phyloP scores from a whole-genome alignment of 2,888 invertebrate genomes.

The Metellina segmentata region DNA sequence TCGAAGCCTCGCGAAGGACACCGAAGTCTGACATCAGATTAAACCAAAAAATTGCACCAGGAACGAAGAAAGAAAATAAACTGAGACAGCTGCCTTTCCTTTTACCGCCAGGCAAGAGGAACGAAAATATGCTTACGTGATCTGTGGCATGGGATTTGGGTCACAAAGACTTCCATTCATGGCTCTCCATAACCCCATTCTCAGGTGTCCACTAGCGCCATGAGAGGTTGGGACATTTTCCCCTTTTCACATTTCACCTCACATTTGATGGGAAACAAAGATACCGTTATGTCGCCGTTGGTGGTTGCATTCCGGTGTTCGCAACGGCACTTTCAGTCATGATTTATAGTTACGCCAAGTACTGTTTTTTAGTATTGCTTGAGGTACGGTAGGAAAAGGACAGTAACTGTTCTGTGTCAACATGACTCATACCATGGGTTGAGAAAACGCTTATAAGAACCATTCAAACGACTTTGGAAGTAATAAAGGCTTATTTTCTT shows the following conservation, averaged over 20 bases:
- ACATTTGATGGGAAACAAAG: slow-evolving; percentile 42
- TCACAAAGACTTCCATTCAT: slow-evolving; percentile 56
- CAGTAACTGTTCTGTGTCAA: neutral
- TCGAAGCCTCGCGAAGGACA: slow-evolving; percentile 42
- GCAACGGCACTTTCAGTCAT: slow-evolving; percentile 26
- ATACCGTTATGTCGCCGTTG: slow-evolving; percentile 13
- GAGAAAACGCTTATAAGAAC: too few species aligned
- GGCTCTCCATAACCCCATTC: slow-evolving; percentile 48
- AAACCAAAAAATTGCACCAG: slow-evolving; percentile 38
- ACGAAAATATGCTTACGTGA: slow-evolving; percentile 66
- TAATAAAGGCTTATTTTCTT: neutral
- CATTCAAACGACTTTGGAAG: too few species aligned
- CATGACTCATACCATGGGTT: too few species aligned
- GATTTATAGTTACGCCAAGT: slow-evolving; percentile 21
- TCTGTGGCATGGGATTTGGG: slow-evolving; percentile 26
- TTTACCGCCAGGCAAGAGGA: slow-evolving; percentile 30
- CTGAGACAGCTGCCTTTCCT: slow-evolving; percentile 36
- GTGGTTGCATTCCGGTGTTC: neutral
- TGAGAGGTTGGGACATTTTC: slow-evolving; percentile 24
- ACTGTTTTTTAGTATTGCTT: slow-evolving; percentile 20
- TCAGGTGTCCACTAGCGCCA: slow-evolving; percentile 56
- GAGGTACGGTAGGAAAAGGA: neutral
- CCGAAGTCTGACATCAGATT: slow-evolving; percentile 37
- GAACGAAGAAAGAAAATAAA: neutral
- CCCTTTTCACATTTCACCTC: slow-evolving; percentile 48